These are phyloP conservation scores for Andrena camellia DNA, from an alignment of 2,888 invertebrate species.

Conservation along the genomic window DNA sequence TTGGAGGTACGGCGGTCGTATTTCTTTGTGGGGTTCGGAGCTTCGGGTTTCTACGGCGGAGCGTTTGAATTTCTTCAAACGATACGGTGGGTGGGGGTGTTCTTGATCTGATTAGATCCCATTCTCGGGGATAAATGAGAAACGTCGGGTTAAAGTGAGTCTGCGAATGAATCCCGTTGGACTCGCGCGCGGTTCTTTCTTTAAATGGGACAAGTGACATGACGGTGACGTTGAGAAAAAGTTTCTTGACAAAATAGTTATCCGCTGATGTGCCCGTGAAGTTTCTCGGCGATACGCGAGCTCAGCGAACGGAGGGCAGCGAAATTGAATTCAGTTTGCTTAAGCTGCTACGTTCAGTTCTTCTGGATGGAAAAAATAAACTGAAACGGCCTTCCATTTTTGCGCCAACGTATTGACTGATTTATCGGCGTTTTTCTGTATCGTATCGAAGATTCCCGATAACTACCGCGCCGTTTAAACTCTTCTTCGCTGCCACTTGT, in stretches of 20 bases:
- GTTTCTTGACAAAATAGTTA: not conserved
- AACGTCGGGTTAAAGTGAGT: not conserved
- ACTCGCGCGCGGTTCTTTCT: not conserved
- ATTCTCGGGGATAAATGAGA: too few relatives aligned
- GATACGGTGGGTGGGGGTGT: too few relatives aligned
- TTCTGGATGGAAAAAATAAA: conserved; percentile 2
- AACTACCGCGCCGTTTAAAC: conserved; percentile 6
- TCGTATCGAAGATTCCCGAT: conserved; percentile 34
- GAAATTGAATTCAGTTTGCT: conserved; percentile 22
- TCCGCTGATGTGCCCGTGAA: not conserved
- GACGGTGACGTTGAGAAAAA: not conserved
- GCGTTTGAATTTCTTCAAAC: too few relatives aligned
- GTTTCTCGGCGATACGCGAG: not conserved
- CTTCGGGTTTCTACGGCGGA: too few relatives aligned
- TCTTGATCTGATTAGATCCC: too few relatives aligned
- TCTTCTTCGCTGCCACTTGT: not conserved
- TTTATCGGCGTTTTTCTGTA: conserved; percentile 22
- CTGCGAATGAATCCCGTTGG: not conserved
- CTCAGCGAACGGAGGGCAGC: not conserved
- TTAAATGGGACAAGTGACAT: not conserved
- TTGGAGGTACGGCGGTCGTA: not conserved
- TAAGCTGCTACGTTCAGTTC: not conserved
- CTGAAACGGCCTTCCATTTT: not conserved
- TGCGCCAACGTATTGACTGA: conserved; percentile 2
- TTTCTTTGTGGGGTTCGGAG: too few relatives aligned